These are phyloP conservation scores for Struthidea cinerea DNA, from an alignment of 2,113 vertebrate genomes.

Conservation along the genomic window DNA sequence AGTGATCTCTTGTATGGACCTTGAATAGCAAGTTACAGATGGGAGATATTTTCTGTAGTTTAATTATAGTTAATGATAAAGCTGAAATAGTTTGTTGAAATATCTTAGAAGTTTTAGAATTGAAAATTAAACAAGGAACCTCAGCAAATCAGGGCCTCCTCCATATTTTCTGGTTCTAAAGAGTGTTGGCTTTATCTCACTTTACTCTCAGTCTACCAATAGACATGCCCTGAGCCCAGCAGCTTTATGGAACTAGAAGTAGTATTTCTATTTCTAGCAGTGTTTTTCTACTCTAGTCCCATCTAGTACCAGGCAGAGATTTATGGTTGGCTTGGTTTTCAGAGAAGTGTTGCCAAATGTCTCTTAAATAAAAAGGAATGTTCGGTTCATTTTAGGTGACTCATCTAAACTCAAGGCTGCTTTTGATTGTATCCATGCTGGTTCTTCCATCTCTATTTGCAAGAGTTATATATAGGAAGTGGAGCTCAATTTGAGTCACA, in stretches of 20 bases:
- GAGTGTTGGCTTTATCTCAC: background rate
- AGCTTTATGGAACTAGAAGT: background rate
- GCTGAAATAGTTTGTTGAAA: background rate
- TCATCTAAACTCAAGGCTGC: background rate
- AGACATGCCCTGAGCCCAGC: background rate
- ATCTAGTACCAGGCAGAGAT: background rate
- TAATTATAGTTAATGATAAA: background rate
- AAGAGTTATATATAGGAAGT: background rate
- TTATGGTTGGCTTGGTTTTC: background rate
- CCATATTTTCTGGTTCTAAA: background rate
- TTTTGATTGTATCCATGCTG: background rate
- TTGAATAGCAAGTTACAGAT: background rate
- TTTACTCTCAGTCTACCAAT: background rate
- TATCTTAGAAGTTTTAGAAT: background rate
- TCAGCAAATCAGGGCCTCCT: background rate
- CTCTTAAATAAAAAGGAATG: background rate
- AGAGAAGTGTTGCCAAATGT: background rate
- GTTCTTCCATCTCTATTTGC: background rate
- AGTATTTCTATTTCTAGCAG: background rate
- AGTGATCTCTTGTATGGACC: background rate
- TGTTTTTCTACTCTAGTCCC: background rate
- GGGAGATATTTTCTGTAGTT: background rate
- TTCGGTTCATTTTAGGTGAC: background rate
- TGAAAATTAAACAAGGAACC: background rate
- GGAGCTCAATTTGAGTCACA: background rate